phyloP scores from a whole-genome alignment of 2,888 invertebrate genomes.

The Mesorhabditis belari region DNA sequence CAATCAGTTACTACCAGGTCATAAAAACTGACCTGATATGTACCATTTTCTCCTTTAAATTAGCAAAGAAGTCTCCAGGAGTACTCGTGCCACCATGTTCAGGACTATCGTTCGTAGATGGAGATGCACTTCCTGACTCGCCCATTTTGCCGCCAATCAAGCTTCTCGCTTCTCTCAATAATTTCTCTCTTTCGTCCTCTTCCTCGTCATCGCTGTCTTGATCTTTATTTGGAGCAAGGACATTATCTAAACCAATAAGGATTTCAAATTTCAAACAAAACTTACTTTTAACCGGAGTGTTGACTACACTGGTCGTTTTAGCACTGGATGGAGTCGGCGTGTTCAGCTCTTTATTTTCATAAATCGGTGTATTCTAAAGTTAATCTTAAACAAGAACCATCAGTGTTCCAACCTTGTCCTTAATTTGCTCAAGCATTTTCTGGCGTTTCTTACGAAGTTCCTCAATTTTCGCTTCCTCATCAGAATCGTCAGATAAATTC shows the following conservation, averaged over 20 bases:
- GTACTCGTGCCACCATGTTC: constrained; percentile 16
- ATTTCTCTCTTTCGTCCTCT: background rate
- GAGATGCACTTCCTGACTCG: constrained; percentile 15
- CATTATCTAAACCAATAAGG: background rate
- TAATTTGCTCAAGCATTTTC: constrained; percentile 13
- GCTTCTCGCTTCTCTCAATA: constrained; percentile 15
- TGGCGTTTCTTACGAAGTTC: constrained; percentile 29
- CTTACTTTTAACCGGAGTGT: background rate
- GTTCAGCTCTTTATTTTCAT: background rate
- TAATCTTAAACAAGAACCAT: background rate
- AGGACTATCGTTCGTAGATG: constrained; percentile 14
- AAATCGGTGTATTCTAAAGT: background rate
- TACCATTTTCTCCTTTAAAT: constrained; percentile 42
- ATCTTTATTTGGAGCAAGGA: background rate
- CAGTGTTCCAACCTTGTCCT: constrained; percentile 17
- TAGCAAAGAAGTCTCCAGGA: constrained; percentile 39
- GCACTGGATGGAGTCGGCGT: background rate
- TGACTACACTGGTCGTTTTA: background rate
- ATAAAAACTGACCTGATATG: constrained; percentile 17
- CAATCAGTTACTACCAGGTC: too few relatives aligned
- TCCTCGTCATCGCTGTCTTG: background rate
- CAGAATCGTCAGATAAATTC: constrained; percentile 29
- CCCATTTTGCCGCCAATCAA: constrained; percentile 11
- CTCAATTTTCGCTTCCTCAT: constrained; percentile 40
- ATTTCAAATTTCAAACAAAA: background rate